These are phyloP conservation scores for Coptodon bakossiorum DNA, from an alignment of 2,113 vertebrate species.

Conservation along the genomic window DNA sequence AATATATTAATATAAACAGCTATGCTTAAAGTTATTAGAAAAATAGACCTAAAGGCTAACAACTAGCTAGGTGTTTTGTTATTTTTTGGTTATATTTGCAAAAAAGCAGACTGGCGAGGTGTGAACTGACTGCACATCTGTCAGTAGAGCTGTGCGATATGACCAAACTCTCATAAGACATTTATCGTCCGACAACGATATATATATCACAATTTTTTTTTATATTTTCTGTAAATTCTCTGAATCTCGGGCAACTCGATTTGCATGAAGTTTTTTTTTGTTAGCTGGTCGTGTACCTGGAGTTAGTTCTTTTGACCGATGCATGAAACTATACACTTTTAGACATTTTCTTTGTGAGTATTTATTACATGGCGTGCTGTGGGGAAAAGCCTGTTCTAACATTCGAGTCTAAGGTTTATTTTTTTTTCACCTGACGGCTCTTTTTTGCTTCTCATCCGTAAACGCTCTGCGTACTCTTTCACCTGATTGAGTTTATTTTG, in stretches of 20 bases:
- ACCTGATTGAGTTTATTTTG: neutral
- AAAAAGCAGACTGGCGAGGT: neutral
- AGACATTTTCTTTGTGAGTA: neutral
- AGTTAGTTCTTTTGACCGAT: neutral
- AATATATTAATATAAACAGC: neutral
- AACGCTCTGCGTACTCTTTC: neutral
- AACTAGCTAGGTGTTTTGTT: neutral
- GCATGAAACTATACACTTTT: neutral
- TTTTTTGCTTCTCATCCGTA: neutral
- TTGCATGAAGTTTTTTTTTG: neutral
- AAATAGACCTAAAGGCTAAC: neutral
- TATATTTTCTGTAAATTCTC: neutral
- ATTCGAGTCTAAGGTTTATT: neutral
- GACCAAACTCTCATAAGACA: neutral
- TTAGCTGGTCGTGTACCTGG: neutral
- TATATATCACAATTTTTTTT: neutral
- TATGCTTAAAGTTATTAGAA: neutral
- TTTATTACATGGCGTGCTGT: neutral
- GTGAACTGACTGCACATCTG: neutral
- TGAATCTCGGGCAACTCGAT: neutral
- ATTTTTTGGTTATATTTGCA: neutral
- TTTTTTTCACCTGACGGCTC: neutral
- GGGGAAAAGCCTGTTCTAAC: neutral
- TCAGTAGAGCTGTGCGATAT: neutral
- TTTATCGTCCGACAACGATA: neutral